phyloP scores from a whole-genome alignment of 2,888 invertebrate genomes.

The Rhaphigaster nebulosa region DNA sequence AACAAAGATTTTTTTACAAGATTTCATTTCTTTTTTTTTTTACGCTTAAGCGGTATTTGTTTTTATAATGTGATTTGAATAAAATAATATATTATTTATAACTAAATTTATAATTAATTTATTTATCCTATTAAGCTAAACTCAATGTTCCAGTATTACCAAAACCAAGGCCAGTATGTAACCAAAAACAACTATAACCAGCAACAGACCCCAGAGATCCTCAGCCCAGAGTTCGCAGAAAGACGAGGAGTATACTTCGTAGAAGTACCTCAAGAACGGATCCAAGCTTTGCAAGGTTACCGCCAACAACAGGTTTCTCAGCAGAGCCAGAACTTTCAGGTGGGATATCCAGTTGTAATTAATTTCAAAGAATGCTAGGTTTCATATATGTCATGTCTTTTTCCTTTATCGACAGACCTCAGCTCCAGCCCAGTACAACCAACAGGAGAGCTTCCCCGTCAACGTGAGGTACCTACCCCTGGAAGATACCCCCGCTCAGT shows the following conservation, averaged over 20 bases:
- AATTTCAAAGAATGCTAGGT: background rate
- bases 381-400: background rate
- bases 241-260: conserved; percentile 40
- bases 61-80: too few species aligned
- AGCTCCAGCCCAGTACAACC: background rate
- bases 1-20: background rate
- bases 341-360: background rate
- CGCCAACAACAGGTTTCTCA: background rate
- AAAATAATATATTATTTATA: too few species aligned
- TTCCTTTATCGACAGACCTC: background rate
- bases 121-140: too few species aligned
- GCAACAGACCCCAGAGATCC: conserved; percentile 11
- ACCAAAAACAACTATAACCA: background rate
- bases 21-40: too few species aligned
- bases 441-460: background rate
- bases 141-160: background rate
- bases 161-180: background rate
- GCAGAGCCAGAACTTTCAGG: background rate
- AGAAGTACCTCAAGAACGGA: background rate
- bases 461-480: conserved; percentile 14
- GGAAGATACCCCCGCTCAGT: background rate
- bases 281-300: conserved; percentile 6
- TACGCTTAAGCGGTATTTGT: too few species aligned
- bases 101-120: too few species aligned
- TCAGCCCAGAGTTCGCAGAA: conserved; percentile 36